Evolutionary conservation across 1,140 invertebrate species (phyloP), one percentile per base, ranked within the genome.

Genomic region (Drosophila novamexicana): DNA sequence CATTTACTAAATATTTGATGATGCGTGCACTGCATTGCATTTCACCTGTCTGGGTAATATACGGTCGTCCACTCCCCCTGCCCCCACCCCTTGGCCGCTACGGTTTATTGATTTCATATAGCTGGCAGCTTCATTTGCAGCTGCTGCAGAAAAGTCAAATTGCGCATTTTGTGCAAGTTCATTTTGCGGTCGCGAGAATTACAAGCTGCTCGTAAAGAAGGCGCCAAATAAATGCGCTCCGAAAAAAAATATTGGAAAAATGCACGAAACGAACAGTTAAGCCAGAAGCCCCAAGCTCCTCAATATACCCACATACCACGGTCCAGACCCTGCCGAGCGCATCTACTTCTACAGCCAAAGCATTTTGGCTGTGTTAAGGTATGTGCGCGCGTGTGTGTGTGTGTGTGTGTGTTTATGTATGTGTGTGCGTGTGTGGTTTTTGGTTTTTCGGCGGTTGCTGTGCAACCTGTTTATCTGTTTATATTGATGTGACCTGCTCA

Each of bases 1-100:
- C 53, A 76, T 73, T 83, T 66, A 56, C 67, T 79, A 73, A 79
- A 86, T 86, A 88, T 82, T 86, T 83, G 76, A 86, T 79, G 79
- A 77, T 50, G 62, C 72, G 49, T 78, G 69, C 61, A 56, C n/a
- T 63, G 50, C 53, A 56, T 56, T 82, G 72, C 79, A 70, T 76
- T 69, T 29, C 22, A 79, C 63, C 63, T 73, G 76, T 54, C 44
- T n/a, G 22, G 29, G 67, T 77, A 63, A 71, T 59, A 39, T 36
- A 39, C 39, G 34, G n/a, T 9, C 16, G 16, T 0, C n/a, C 12
- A 3, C 7, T 16, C 32, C 36, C 34, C 18, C 34, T n/a, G 22
- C 2, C 22, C 22, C 34, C 18, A 12, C 3, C 36, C n/a, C 22
- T 29, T 36, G 53, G 6, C 16, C 7, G 64, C 34, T 32, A 40